Percentiles rank a stretch among this genome's conserved stretches.
phyloP scores from a whole-genome alignment of 2,888 invertebrate species.

The Mythimna albipuncta region DNA sequence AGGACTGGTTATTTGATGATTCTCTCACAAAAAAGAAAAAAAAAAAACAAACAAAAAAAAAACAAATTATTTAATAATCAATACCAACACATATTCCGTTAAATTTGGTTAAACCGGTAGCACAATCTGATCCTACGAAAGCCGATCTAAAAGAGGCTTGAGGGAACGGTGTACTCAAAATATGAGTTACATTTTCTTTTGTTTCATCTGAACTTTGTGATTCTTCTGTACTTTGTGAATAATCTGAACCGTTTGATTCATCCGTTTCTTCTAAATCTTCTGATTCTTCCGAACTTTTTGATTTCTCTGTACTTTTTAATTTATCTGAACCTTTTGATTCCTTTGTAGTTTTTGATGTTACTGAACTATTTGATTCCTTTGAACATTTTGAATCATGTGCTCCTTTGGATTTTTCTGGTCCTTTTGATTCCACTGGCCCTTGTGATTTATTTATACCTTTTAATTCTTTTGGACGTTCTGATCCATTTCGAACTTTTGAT shows the following conservation, averaged over 20 bases:
- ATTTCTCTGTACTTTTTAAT: neutral
- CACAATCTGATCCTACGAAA: slow-evolving; percentile 31
- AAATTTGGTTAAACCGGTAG: slow-evolving; percentile 27
- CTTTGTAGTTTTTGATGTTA: neutral
- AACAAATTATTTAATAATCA: slow-evolving; percentile 32
- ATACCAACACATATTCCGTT: slow-evolving; percentile 41
- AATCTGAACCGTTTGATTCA: neutral
- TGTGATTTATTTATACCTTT: neutral
- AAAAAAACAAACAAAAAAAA: neutral
- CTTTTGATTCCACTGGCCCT: neutral
- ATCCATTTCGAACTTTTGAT: no score
- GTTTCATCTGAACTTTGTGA: neutral
- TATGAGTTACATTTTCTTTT: neutral
- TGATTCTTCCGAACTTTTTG: neutral
- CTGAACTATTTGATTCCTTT: neutral
- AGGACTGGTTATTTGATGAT: neutral
- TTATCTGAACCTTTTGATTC: neutral
- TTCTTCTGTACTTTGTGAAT: neutral
- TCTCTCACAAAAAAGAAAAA: neutral
- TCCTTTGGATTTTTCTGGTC: no score
- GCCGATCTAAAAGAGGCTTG: slow-evolving; percentile 3
- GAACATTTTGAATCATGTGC: no score
- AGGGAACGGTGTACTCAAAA: neutral
- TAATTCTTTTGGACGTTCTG: neutral
- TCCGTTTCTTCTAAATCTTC: neutral